Evolutionary conservation across 2,113 vertebrate genomes (phyloP).

Genomic region (Phodopus roborovskii): DNA sequence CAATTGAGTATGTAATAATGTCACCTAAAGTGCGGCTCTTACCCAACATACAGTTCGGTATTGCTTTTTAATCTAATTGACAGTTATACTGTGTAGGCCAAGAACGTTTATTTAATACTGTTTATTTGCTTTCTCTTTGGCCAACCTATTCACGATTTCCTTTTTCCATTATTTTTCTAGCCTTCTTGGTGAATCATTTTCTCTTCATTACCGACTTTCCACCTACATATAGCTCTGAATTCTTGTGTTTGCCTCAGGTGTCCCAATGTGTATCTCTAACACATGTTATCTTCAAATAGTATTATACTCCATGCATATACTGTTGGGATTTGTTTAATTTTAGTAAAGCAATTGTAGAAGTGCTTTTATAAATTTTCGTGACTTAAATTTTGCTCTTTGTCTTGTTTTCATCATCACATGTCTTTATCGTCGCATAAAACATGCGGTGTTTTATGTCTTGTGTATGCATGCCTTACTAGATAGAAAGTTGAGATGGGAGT

Average conservation of each 20-base stretch:
- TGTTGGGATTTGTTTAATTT: constrained; percentile 19
- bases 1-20: background rate
- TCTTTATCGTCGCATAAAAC: background rate
- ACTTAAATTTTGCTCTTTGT: background rate
- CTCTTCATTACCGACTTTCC: background rate
- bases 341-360: background rate
- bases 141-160: background rate
- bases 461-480: background rate
- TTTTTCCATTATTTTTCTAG: background rate
- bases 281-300: background rate
- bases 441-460: background rate
- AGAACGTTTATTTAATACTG: background rate
- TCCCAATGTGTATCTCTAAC: background rate
- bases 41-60: background rate
- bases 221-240: background rate
- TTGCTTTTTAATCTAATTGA: constrained; percentile 8
- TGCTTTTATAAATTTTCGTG: background rate
- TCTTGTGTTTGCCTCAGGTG: background rate
- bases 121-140: background rate
- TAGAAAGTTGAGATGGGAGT: background rate
- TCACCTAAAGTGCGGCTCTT: background rate
- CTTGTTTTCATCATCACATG: background rate
- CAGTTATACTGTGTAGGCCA: background rate
- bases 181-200: background rate
- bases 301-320: background rate